Base-by-base conservation (phyloP, 2,113 vertebrate species). In the Alexandromys fortis region DNA sequence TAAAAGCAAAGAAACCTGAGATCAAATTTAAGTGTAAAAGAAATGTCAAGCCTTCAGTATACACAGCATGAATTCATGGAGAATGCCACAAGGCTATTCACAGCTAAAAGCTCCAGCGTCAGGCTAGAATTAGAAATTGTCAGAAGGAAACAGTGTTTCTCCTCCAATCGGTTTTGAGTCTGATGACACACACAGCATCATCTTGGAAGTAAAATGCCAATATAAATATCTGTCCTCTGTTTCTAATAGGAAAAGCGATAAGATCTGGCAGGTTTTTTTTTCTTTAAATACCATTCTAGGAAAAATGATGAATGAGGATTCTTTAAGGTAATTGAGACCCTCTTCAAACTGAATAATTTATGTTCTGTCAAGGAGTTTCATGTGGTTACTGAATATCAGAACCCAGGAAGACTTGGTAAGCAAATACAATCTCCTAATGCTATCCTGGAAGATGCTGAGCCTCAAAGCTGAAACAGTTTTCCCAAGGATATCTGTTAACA, bases 41-140 rank as follows among this genome's bases (percentile, higher is more conserved):
- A 97, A 98, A 97, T 96, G 97, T 97, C 96, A 97, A 38, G 63
- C 85, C 55, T 96, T 95, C 55, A 82, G 97, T 90, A 95, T 30
- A 49, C 61, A 93, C 28, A 95, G 92, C 77, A 82, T 89, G 94
- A 92, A 92, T 83, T 94, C 93, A 85, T 45, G 90, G 61, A 90
- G 79, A 94, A 90, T 94, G 85, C 72, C 35, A 82, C 2, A 21
- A 89, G 89, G 86, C 91, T 96, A 86, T 94, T 96, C 90, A 91
- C 52, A 81, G 93, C 33, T 96, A 95, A 97, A 92, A 97, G 90
- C 85, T 19, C 28, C 65, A 45, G 17, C 72, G 92, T 94, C 97
- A 97, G 65, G 86, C 79, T 92, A 86, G 93, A 96, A 97, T 91
- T 96, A 92, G 85, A 90, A 96, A 61, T 11, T 42, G 89, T 83